Evolutionary conservation across 92 coral and sea anemone species (phyloP), one percentile per base, ranked within the genome.

Genomic region (Galaxea fascicularis): DNA sequence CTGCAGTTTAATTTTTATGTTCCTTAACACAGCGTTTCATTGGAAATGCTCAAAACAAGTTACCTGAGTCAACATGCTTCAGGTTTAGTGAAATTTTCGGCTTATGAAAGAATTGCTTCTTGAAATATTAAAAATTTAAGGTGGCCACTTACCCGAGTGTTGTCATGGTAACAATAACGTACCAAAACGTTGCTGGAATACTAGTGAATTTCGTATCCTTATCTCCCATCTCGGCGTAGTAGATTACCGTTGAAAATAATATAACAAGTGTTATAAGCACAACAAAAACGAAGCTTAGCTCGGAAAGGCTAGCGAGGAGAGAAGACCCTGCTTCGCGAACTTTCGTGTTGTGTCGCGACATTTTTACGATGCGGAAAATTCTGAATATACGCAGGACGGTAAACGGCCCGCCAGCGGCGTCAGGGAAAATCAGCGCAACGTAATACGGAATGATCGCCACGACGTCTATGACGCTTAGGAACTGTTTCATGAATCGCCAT

Each of bases 141-240:
- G 21, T 15, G 18, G 35, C 69, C n/a, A 77, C 97, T 94, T 74
- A 97, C 99, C 99, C 99, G 27, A 97, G 88, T 20, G 99, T 95
- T 79, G 99, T 97, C 99, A 97, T 97, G 76, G 99, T 94, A 54
- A 97, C 99, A 64, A 97, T 97, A 15, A 98, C 95, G 86, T 97
- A 97, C 99, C 99, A 97, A 79, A 97, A 97, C 24, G 98, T 91
- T 29, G 94, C 94, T 16, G 98, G 99, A 64, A 97, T 94, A 73
- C 93, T 93, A 51, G 82, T 81, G 71, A 94, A 97, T 41, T 78
- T 87, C 9, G 91, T 90, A 47, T 83, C 91, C 12, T 88, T 73
- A 49, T 91, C 89, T 62, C 45, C 87, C 73, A 85, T 88, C 92
- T 97, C 99, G 24, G 94, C 86, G 91, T 97, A 97, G 77, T 90